phyloP scores from a whole-genome alignment of 2,797 vertebrate species.

The Liasis olivaceus region DNA sequence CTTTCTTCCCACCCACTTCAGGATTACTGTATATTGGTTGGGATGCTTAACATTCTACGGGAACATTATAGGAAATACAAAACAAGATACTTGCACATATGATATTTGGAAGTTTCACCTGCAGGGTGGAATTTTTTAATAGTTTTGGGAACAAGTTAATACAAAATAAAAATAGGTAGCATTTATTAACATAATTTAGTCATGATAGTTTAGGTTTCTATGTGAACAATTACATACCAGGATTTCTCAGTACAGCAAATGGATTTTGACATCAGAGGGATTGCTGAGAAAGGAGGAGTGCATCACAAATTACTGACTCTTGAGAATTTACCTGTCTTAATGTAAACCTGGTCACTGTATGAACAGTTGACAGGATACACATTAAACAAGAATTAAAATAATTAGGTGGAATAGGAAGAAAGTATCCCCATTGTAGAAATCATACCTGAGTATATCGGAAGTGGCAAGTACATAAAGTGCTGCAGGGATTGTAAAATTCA shows the following conservation, averaged over 20 bases:
- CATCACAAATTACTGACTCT: neutral
- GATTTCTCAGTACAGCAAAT: neutral
- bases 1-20: neutral
- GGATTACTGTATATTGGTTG: neutral
- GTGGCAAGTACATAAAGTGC: neutral
- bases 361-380: no score
- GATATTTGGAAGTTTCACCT: neutral
- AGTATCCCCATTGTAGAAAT: no score
- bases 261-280: neutral
- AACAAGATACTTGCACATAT: neutral
- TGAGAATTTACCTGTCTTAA: neutral
- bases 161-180: neutral
- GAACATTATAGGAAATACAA: neutral
- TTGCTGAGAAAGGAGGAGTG: neutral
- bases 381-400: neutral
- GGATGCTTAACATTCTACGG: neutral
- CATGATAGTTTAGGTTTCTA: no score
- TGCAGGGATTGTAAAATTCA: neutral
- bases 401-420: no score
- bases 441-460: no score
- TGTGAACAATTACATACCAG: neutral
- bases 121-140: neutral
- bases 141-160: neutral
- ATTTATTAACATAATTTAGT: neutral
- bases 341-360: no score